Base-by-base conservation (phyloP, 2,113 vertebrate species). In the Peromyscus polionotus region DNA sequence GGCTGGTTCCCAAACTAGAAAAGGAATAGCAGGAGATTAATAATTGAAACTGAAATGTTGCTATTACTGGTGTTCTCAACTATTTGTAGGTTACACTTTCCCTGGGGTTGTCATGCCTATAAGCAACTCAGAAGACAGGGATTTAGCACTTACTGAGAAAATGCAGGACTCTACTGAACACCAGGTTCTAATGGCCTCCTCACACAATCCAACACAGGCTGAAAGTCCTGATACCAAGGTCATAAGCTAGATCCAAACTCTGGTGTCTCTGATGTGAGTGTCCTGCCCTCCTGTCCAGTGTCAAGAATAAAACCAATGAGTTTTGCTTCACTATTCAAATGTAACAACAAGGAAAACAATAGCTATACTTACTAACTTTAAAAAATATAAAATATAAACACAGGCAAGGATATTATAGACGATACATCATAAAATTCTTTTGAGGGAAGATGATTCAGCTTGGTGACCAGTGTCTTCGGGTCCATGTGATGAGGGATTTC, bases 31-130 rank as follows among this genome's bases (percentile, higher is more conserved):
- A 85, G 90, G 90, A 97, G 95, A 97, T 97, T 89, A 97, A 97
- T 97, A 97, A 98, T 87, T 96, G 96, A 97, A 96, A 98, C 89
- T 97, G 97, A 97, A 95, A 94, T 91, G 96, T 84, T 97, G 94
- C 96, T 95, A 96, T 88, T 97, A 93, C 73, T 95, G 91, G 96
- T 96, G 96, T 96, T 97, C 97, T 91, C 91, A 96, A 97, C 94
- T 96, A 92, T 94, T 77, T 96, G 94, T 80, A 89, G 91, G 93
- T 90, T 97, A 89, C 80, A 97, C 93, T 87, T 93, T 97, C 77
- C 91, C 96, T 97, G 83, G 86, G 95, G 93, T 91, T 86, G 13
- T 80, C 95, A 89, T 54, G 91, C 89, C 91, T 95, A 33, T 70
- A 89, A 94, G 77, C 75, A 88, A 91, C 87, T 94, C 86, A 73